phyloP scores from a whole-genome alignment of 2,113 vertebrate genomes.

The Rafetus swinhoei region DNA sequence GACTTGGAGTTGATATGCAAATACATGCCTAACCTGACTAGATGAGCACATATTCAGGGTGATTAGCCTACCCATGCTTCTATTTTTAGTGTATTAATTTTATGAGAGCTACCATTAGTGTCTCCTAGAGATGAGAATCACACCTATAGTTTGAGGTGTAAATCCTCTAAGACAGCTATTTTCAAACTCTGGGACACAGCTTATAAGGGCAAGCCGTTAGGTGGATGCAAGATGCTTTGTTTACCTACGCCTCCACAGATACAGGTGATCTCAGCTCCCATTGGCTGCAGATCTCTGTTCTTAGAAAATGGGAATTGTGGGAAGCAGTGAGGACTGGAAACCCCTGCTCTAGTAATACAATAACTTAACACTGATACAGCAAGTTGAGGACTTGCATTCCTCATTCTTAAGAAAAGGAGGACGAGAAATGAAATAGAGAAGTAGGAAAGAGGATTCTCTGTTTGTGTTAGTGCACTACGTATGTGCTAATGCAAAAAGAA shows the following conservation, averaged over 20 bases:
- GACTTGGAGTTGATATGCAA: background rate
- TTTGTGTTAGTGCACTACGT: background rate
- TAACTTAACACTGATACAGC: background rate
- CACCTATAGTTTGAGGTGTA: background rate
- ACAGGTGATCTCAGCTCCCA: too few species aligned
- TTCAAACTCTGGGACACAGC: too few species aligned
- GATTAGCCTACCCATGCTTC: background rate
- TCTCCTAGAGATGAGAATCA: background rate
- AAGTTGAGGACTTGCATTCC: background rate
- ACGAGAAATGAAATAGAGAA: rapidly evolving
- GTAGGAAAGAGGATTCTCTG: background rate
- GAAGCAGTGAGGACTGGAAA: too few species aligned
- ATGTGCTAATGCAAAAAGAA: background rate
- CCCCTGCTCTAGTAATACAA: background rate
- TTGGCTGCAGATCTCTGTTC: too few species aligned
- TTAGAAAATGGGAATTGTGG: too few species aligned
- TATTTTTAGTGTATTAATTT: too few species aligned
- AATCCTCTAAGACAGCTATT: background rate
- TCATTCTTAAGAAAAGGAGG: background rate
- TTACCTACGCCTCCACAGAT: too few species aligned
- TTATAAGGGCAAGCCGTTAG: too few species aligned
- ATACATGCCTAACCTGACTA: background rate
- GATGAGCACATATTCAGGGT: background rate
- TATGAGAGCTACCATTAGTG: background rate
- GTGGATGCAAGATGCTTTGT: too few species aligned